Base-by-base conservation (phyloP, 2,797 vertebrate species). In the Sphenopsis melanotis region DNA sequence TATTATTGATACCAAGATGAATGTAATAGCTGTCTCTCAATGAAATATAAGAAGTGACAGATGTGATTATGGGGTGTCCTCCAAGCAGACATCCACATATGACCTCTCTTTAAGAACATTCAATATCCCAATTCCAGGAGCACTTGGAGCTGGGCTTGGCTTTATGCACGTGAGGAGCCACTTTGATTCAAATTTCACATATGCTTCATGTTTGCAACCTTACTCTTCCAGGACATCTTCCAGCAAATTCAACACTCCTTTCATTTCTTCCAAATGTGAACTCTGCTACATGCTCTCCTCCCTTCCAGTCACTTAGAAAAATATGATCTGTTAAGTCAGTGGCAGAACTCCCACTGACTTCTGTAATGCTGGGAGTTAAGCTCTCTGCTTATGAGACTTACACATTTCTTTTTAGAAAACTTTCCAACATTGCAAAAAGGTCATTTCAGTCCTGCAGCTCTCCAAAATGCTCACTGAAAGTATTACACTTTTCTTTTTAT, bases 271-370 rank as follows among this genome's bases (percentile, higher is more conserved):
- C 69, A 89, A 86, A 88, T 76, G 59, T 5, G 7, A 79, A 57
- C 52, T 79, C 46, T 11, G 21, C 53, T 75, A 49, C 83, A 84
- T 2, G 10, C 59, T 90, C 85, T 64, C 53, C 69, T 93, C 53
- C 70, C 59, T 92, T 90, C 68, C 80, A 87, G 55, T 76, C 65
- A 69, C 64, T 88, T 61, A 63, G 79, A 88, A 89, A 87, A 69
- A 11, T 59, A 52, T 50, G 55, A 78, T 88, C 66, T 13, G 3
- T 76, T 72, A 83, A 96, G 65, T 81, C 90, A 88, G 39, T 83
- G 87, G 83, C 94, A 95, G 87, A 84, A 74, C 66, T 96, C 88
- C 88, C 59, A 76, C 55, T 86, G 86, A 91, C 88, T 96, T 86
- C 80, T 78, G 87, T 93, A 93, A 88, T 72, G 42, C 83, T 71